Percentiles rank a stretch among this genome's conserved stretches.
Conservation (phyloP, 2,888 invertebrate species). For the Xanthia icteritia region DNA sequence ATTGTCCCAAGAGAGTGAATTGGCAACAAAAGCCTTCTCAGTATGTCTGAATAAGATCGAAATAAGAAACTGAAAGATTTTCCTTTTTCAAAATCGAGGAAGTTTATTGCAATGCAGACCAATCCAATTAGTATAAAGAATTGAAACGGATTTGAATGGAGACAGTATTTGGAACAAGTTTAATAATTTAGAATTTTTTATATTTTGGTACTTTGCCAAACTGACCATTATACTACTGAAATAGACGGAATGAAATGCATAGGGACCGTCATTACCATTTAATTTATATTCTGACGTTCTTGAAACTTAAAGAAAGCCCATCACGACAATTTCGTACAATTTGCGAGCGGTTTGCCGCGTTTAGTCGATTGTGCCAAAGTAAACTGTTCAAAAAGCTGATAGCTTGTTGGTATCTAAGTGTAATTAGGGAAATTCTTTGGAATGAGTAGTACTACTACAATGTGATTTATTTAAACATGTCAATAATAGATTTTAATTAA, state of each 20-base stretch:
- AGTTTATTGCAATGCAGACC: slow-evolving; percentile 23
- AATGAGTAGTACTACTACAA: no score
- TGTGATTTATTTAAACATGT: neutral
- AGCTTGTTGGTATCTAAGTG: neutral
- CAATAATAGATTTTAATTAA: neutral
- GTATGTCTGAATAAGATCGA: slow-evolving; percentile 57
- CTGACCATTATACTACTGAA: neutral
- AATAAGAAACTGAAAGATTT: slow-evolving; percentile 5
- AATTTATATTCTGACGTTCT: slow-evolving; percentile 6
- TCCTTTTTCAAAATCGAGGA: slow-evolving; percentile 3
- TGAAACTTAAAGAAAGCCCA: slow-evolving; percentile 14
- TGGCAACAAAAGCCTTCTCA: slow-evolving; percentile 41
- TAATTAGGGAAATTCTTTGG: neutral
- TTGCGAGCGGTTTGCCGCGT: neutral
- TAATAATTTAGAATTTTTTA: neutral
- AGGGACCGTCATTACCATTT: neutral
- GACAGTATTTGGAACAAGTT: slow-evolving; percentile 6
- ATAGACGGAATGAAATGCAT: neutral
- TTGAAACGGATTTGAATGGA: slow-evolving; percentile 15
- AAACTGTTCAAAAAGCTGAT: slow-evolving; percentile 18
- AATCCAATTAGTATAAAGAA: slow-evolving; percentile 1
- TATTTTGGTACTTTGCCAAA: neutral
- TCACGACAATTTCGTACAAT: slow-evolving; percentile 14
- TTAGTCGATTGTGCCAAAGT: no score
- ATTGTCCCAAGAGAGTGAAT: neutral